Percentiles rank a stretch among this genome's conserved stretches.
Evolutionary conservation across 1,140 invertebrate genomes (phyloP).

Genomic region (Drosophila miranda): DNA sequence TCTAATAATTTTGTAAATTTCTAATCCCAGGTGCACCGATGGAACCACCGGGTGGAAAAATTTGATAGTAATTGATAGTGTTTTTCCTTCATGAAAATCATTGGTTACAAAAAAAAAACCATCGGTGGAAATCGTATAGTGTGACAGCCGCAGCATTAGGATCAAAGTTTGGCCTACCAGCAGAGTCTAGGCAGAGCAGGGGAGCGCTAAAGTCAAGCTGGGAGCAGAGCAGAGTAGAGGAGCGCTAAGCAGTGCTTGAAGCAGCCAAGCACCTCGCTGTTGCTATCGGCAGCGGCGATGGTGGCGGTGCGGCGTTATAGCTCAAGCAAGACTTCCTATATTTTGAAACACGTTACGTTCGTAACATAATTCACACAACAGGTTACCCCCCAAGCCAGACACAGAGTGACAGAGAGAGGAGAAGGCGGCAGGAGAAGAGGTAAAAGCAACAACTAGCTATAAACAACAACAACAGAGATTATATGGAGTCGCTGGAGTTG

Average conservation of each 20-base stretch:
- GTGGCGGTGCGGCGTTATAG: slow-evolving; percentile 44
- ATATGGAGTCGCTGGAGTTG: slow-evolving; percentile 14
- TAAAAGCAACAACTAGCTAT: slow-evolving; percentile 17
- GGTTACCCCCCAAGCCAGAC: slow-evolving; percentile 48
- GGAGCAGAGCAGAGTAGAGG: slow-evolving; percentile 14
- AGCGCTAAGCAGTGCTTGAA: slow-evolving; percentile 1
- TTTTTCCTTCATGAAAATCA: no score
- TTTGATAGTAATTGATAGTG: no score
- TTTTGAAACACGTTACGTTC: slow-evolving; percentile 82
- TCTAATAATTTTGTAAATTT: no score
- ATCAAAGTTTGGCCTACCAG: neutral
- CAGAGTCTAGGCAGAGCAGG: slow-evolving; percentile 16
- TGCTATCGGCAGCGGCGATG: no score
- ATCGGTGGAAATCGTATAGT: no score
- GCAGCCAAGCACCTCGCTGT: slow-evolving; percentile 25
- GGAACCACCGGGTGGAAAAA: no score
- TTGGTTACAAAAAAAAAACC: no score
- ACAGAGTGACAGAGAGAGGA: slow-evolving; percentile 4
- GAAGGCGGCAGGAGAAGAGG: slow-evolving; percentile 13
- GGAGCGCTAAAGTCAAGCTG: neutral
- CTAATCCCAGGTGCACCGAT: no score
- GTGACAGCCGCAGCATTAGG: no score
- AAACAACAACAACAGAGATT: slow-evolving; percentile 25
- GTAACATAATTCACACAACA: slow-evolving; percentile 82
- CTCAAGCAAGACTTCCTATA: slow-evolving; percentile 82